These are phyloP conservation scores for Drosophila anomalipes DNA, from an alignment of 2,888 invertebrate genomes.

Conservation along the genomic window DNA sequence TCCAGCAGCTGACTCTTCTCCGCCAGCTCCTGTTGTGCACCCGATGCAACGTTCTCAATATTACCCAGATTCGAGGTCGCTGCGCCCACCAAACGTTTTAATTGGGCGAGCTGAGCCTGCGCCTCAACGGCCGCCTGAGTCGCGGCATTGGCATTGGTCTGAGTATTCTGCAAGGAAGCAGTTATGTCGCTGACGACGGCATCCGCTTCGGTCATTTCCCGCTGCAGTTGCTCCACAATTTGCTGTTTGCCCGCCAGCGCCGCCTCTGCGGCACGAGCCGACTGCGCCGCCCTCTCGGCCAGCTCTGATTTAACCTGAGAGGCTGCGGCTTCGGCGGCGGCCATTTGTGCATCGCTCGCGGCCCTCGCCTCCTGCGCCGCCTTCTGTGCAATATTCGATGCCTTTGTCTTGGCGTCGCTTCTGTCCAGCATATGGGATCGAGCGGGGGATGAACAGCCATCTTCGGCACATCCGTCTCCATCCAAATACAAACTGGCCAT, in stretches of 20 bases:
- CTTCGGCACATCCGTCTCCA: not conserved
- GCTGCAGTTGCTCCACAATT: constrained; percentile 89
- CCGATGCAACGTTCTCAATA: constrained; percentile 88
- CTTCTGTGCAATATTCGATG: constrained; percentile 89
- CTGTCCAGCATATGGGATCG: not conserved
- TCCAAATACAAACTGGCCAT: constrained; percentile 13
- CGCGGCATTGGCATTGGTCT: constrained; percentile 88
- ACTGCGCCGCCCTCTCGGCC: constrained; percentile 90
- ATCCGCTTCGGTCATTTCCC: constrained; percentile 89
- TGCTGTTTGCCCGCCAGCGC: constrained; percentile 90
- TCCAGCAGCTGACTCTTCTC: constrained; percentile 90
- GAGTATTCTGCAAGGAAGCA: constrained; percentile 88
- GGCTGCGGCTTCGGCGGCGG: constrained; percentile 90
- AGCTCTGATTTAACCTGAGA: constrained; percentile 90
- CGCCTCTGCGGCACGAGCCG: constrained; percentile 90
- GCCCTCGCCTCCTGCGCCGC: constrained; percentile 90
- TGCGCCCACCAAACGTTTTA: constrained; percentile 85
- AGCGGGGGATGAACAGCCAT: not conserved
- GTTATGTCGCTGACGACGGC: constrained; percentile 88
- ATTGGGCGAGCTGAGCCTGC: constrained; percentile 86
- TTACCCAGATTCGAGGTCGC: constrained; percentile 87
- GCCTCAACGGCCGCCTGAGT: constrained; percentile 88
- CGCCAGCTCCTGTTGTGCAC: constrained; percentile 87
- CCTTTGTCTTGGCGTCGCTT: constrained; percentile 85
- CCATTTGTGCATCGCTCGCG: constrained; percentile 91